Evolutionary conservation across 2,797 vertebrate genomes (phyloP), one percentile per base, ranked within the genome.

Genomic region (Rhyacichthys aspro): DNA sequence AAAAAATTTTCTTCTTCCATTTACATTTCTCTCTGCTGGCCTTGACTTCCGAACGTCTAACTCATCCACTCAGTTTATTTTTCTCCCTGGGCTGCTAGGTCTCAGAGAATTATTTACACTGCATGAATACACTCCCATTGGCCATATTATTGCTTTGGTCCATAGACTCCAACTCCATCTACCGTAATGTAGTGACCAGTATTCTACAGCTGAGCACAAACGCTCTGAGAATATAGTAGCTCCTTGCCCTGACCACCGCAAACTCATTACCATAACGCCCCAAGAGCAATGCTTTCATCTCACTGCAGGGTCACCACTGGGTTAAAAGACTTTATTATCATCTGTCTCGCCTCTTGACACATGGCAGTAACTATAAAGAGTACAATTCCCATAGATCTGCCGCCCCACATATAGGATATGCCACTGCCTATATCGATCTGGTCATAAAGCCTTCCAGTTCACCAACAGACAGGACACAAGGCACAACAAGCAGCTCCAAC

Each of bases 241-340:
- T 52, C 17, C 34, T 55, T 52, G 19, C 16, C 58, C 43, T 74
- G 72, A 65, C 68, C 33, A 1, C 16, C 8, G 23, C 55, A 61
- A 62, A 63, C 28, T 79, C 57, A 77, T 85, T 69, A 74, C 60
- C 44, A 61, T 61, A 49, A 55, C 44, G 34, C 43, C 60, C 62
- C 55, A 11, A 1, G 54, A 77, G 55, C 28, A 28, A 41, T 55
- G 72, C 67, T 57, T 76, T 74, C 55, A 71, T 82, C 50, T 52
- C 46, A 48, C 66, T 14, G 47, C 11, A 47, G 59, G 78, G 74
- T 87, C 80, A 79, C 18, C 49, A 41, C 59, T 49, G 56, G 86
- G 83, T 81, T 74, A 86, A 58, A 74, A 48, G 63, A 78, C 55
- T 68, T 63, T 45, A 72, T 72, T 64, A 70, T 72, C 78, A 76